Evolutionary conservation across 2,113 vertebrate species (phyloP), one percentile per base, ranked within the genome.

Genomic region (Proteles cristata): DNA sequence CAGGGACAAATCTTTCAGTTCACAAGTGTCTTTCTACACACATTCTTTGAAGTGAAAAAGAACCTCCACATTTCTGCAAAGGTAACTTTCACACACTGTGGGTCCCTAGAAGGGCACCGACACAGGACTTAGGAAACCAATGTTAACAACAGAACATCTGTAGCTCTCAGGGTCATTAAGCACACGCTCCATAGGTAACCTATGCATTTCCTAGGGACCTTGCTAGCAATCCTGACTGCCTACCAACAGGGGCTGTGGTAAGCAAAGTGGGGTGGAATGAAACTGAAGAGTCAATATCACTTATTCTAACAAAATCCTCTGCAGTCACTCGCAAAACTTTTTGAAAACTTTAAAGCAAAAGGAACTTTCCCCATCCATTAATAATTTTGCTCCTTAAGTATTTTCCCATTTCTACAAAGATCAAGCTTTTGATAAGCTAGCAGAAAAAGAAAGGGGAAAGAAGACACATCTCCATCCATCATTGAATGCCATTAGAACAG

Each of bases 341-440:
- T 84, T 58, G 26, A 93, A 63, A 80, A 76, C 45, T 55, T 86
- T 21, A 88, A 93, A 73, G n/a, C 92, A 84, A 94, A 96, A 88
- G 35, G 58, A 97, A 33, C 19, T 31, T 93, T 85, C 71, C 39
- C 39, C 61, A 88, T n/a, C 61, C 7, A 21, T 80, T 86, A 84
- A 68, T 31, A 85, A 88, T 87, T 93, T 83, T 79, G 68, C 53
- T 94, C 26, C 48, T 48, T 65, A 96, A 71, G 61, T 65, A 93
- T 77, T 63, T 83, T 82, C 82, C 65, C 39, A 74, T 83, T 92
- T 74, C 48, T 63, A 66, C 9, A 97, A 95, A 90, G 61, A 88
- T 80, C n/a, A 95, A 90, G 55, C 48, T 96, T 94, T 93, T 66
- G 39, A 83, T 63, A 83, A 86, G 15, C 25, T 63, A n/a, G 26